Evolutionary conservation across 2,888 invertebrate genomes (phyloP).

Genomic region (Gandaritis pyraliata): DNA sequence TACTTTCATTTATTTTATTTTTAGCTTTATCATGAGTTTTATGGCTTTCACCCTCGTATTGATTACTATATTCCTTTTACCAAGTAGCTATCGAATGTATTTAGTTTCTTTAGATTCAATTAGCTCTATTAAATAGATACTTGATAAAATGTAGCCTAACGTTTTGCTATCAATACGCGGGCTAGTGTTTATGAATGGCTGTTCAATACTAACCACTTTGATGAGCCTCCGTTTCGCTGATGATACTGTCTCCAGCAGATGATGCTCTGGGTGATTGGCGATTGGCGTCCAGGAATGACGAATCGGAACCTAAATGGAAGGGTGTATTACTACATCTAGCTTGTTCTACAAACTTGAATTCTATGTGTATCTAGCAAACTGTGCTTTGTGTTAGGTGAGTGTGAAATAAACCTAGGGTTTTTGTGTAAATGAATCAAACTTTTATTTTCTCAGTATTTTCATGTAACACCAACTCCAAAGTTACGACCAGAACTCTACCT

Average conservation of each 20-base stretch:
- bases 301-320: constrained; percentile 73
- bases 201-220: constrained; percentile 76
- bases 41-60: constrained; percentile 9
- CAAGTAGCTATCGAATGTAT: constrained; percentile 7
- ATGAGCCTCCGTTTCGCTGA: constrained; percentile 80
- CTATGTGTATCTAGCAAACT: constrained; percentile 20
- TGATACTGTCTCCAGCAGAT: constrained; percentile 76
- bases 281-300: constrained; percentile 77
- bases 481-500: too few relatives aligned
- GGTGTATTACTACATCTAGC: constrained; percentile 42
- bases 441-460: not conserved
- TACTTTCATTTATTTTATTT: constrained; percentile 43
- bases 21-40: constrained; percentile 32
- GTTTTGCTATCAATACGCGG: constrained; percentile 8
- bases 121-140: constrained; percentile 2
- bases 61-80: constrained; percentile 1
- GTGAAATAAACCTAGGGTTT: not conserved
- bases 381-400: constrained; percentile 9
- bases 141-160: not conserved
- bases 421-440: not conserved
- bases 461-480: too few relatives aligned
- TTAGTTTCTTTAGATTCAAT: not conserved
- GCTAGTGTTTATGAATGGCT: constrained; percentile 13
- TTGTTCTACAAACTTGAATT: constrained; percentile 17
- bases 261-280: constrained; percentile 78